Percentiles rank a stretch among this genome's conserved stretches.
phyloP scores from a whole-genome alignment of 2,113 vertebrate genomes.

The Pagrus major region DNA sequence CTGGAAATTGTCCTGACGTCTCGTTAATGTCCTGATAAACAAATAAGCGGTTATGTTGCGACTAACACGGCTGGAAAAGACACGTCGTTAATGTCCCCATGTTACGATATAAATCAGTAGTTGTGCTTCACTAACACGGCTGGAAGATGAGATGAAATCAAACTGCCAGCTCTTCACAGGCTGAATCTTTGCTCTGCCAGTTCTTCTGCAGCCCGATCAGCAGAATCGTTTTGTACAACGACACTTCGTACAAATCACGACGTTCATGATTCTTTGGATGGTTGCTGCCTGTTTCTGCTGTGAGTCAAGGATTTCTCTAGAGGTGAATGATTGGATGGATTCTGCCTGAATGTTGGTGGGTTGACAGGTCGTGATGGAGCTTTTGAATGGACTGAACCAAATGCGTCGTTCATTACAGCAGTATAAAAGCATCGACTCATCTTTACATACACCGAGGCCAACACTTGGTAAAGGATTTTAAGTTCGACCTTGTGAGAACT shows the following conservation, averaged over 20 bases:
- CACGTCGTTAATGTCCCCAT: no score
- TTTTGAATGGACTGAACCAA: background rate
- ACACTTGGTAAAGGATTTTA: background rate
- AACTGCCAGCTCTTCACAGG: background rate
- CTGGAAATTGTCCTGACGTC: no score
- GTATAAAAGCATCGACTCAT: no score
- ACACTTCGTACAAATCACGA: constrained; percentile 11
- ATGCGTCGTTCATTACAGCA: background rate
- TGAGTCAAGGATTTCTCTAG: background rate
- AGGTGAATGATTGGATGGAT: constrained; percentile 36
- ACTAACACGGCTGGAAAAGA: no score
- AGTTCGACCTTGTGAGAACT: background rate
- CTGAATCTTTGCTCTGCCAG: background rate
- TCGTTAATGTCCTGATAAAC: no score
- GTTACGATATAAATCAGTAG: no score
- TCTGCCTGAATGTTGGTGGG: background rate
- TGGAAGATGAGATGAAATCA: no score
- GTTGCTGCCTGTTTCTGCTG: constrained; percentile 10
- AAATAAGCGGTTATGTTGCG: no score
- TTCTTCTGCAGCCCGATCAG: background rate
- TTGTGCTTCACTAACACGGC: no score
- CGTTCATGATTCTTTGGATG: constrained; percentile 7
- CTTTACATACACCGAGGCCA: no score
- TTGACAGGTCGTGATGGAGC: background rate
- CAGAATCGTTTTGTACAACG: constrained; percentile 42